Base-by-base conservation (phyloP, 1,140 invertebrate species). In the Penaeus japonicus region DNA sequence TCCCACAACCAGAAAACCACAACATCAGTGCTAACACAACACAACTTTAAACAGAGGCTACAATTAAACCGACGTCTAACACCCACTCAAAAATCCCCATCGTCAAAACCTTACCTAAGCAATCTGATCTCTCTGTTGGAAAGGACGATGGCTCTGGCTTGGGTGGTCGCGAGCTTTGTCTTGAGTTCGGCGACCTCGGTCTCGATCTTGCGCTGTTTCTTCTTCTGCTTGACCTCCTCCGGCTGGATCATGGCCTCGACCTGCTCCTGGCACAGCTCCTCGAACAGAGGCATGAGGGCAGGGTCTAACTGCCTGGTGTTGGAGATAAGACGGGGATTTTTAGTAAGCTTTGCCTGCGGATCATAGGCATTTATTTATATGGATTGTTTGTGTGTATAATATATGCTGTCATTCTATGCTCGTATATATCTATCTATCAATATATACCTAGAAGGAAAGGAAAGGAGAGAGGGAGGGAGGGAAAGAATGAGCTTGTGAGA, bases 61-160 rank as follows among this genome's bases (percentile, higher is more conserved):
- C 2, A 39, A 15, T 47, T 47, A n/a, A n/a, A n/a, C n/a, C n/a
- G n/a, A n/a, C n/a, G n/a, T n/a, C n/a, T n/a, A n/a, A 35, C 80
- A 82, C 18, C 5, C 17, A n/a, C 35, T 10, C 17, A 81, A 57
- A 27, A 75, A 3, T 17, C n/a, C 35, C 80, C 18, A 18, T 77
- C 7, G 39, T 87, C 20, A 3, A 20, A 47, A 47, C 5, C 91
- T 92, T 91, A 95, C 95, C 97, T 95, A 35, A 98, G 93, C 73
- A 98, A 93, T 90, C 97, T 94, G 90, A 98, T 98, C 93, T 98
- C 97, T 81, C 97, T 94, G 92, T 98, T 98, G 91, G 96, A 97
- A 12, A 98, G 93, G 73, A 98, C 97, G 92, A 98, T 96, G 93
- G 96, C 96, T 91, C 96, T 96, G 47, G 94, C 95, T 54, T 92